Conservation (phyloP, 1,140 invertebrate species). For the Zophobas morio region DNA sequence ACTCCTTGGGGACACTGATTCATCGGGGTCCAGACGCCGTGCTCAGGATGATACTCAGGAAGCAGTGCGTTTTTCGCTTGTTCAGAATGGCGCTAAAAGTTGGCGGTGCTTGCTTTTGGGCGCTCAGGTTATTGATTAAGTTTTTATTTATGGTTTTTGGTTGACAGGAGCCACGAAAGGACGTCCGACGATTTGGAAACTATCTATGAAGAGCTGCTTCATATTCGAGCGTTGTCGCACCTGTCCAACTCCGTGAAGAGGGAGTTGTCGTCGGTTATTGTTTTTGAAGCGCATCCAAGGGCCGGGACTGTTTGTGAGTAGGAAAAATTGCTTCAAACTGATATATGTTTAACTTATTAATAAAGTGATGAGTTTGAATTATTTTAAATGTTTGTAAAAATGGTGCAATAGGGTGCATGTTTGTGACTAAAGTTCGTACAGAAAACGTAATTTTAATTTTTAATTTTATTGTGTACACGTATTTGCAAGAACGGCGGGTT, state of each 20-base stretch:
- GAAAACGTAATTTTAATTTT: no score
- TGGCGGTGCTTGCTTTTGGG: no score
- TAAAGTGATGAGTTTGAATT: no score
- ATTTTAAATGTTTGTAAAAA: no score
- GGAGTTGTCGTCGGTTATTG: constrained; percentile 84
- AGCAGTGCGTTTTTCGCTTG: constrained; percentile 77
- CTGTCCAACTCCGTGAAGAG: constrained; percentile 88
- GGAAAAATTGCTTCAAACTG: neutral
- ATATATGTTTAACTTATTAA: no score
- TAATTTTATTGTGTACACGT: no score
- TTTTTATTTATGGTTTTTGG: constrained; percentile 42
- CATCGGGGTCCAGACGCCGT: constrained; percentile 83
- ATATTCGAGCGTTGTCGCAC: constrained; percentile 87
- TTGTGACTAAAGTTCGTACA: no score
- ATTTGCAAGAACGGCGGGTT: no score
- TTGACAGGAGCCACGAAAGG: constrained; percentile 78
- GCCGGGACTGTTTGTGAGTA: constrained; percentile 85
- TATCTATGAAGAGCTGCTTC: constrained; percentile 88
- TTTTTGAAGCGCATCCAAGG: constrained; percentile 87
- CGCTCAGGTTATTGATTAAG: constrained; percentile 1
- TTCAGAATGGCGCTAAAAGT: no score
- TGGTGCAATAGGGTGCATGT: no score
- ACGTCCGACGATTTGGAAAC: constrained; percentile 86
- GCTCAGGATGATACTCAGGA: constrained; percentile 85
- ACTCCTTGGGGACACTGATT: constrained; percentile 76